Conservation (phyloP, 2,888 invertebrate species). For the Mythimna albipuncta region DNA sequence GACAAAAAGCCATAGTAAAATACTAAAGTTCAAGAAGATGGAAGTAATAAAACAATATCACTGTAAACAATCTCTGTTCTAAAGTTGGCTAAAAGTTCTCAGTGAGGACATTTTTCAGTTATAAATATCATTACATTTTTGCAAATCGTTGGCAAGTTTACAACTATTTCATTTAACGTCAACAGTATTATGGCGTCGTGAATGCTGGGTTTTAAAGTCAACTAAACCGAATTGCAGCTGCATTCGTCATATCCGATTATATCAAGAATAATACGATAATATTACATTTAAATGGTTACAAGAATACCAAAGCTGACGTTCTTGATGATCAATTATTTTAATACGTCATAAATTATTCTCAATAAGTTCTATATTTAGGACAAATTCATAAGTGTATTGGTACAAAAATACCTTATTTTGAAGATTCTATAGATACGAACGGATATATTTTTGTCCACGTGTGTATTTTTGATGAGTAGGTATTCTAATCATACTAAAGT, state of each 20-base stretch:
- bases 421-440: conserved; percentile 20
- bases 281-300: conserved; percentile 1
- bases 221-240: conserved; percentile 6
- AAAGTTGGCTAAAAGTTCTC: neutral
- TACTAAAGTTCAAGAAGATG: no score
- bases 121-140: conserved; percentile 30
- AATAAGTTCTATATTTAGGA: conserved; percentile 7
- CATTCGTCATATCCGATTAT: conserved; percentile 18
- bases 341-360: neutral
- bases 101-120: conserved; percentile 6
- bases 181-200: neutral
- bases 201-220: conserved; percentile 20
- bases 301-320: conserved; percentile 1
- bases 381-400: conserved; percentile 7
- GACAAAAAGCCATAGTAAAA: neutral
- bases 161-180: conserved; percentile 30
- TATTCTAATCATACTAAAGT: conserved; percentile 2
- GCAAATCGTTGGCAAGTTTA: conserved; percentile 31
- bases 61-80: neutral
- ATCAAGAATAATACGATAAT: neutral
- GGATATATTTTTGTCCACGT: conserved; percentile 6
- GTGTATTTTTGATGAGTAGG: neutral
- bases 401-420: conserved; percentile 28
- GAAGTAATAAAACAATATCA: neutral
- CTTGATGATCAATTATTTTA: neutral